Conservation (phyloP, 2,888 invertebrate species). For the Drosophila picticornis region DNA sequence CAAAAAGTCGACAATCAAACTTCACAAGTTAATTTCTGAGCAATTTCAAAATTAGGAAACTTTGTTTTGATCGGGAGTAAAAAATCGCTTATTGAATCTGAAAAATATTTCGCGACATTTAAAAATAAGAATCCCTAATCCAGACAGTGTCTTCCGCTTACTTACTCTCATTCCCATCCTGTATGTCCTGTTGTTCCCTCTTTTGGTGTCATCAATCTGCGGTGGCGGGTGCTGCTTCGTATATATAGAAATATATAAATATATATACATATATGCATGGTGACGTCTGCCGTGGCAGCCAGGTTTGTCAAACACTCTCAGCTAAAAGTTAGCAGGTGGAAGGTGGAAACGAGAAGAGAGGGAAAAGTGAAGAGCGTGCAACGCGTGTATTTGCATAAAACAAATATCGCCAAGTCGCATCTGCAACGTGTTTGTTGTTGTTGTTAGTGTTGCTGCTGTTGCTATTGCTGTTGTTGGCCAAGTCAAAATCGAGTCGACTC, state of each 20-base stretch:
- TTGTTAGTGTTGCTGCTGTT: conserved; percentile 18
- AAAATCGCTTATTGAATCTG: not conserved
- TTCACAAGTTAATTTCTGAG: not conserved
- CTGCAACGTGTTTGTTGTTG: conserved; percentile 47
- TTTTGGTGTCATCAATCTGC: conserved; percentile 71
- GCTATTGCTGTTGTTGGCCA: conserved; percentile 16
- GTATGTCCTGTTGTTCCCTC: conserved; percentile 2
- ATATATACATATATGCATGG: not conserved
- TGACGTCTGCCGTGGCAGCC: conserved; percentile 39
- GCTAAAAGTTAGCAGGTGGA: not conserved
- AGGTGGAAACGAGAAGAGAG: not conserved
- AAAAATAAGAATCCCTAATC: not conserved
- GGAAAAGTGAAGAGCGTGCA: not conserved
- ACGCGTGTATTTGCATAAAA: conserved; percentile 69
- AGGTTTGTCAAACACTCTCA: conserved; percentile 71
- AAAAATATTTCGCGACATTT: not conserved
- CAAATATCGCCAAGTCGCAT: conserved; percentile 62
- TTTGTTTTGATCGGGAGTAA: not conserved
- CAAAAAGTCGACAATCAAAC: not conserved
- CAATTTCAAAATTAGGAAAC: not conserved
- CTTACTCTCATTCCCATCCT: not conserved
- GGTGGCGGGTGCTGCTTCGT: conserved; percentile 56
- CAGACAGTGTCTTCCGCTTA: not conserved
- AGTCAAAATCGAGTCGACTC: conserved; percentile 13
- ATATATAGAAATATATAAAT: not conserved